Evolutionary conservation across 2,888 invertebrate genomes (phyloP).

Genomic region (Plagodis pulveraria): DNA sequence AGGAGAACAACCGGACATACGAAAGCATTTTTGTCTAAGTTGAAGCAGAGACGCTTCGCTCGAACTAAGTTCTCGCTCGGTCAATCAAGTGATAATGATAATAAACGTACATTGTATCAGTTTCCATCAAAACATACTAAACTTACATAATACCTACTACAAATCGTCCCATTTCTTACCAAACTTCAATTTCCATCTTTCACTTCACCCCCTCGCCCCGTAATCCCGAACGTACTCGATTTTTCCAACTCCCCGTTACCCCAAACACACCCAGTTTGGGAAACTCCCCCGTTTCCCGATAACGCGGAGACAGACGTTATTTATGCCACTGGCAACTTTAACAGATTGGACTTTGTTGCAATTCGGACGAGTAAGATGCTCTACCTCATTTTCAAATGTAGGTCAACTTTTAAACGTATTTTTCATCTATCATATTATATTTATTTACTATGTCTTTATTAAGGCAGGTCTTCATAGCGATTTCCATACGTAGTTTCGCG

Average conservation of each 20-base stretch:
- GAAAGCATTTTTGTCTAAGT: too few relatives aligned
- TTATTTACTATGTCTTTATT: too few relatives aligned
- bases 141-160: too few relatives aligned
- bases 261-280: not conserved
- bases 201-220: not conserved
- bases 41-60: too few relatives aligned
- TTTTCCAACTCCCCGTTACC: constrained; percentile 1
- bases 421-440: too few relatives aligned
- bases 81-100: too few relatives aligned
- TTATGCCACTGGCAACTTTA: constrained; percentile 34
- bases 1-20: too few relatives aligned
- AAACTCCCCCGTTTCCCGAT: constrained; percentile 14
- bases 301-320: constrained; percentile 31
- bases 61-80: too few relatives aligned
- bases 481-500: too few relatives aligned
- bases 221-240: not conserved
- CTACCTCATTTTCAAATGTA: constrained; percentile 4
- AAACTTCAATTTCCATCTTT: not conserved
- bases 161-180: not conserved
- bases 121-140: too few relatives aligned
- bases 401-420: constrained; percentile 2
- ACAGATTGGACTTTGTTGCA: constrained; percentile 30
- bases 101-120: too few relatives aligned
- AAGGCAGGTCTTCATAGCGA: too few relatives aligned
- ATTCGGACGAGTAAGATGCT: constrained; percentile 18